Conservation (phyloP, 1,140 invertebrate genomes). For the Varroa destructor region DNA sequence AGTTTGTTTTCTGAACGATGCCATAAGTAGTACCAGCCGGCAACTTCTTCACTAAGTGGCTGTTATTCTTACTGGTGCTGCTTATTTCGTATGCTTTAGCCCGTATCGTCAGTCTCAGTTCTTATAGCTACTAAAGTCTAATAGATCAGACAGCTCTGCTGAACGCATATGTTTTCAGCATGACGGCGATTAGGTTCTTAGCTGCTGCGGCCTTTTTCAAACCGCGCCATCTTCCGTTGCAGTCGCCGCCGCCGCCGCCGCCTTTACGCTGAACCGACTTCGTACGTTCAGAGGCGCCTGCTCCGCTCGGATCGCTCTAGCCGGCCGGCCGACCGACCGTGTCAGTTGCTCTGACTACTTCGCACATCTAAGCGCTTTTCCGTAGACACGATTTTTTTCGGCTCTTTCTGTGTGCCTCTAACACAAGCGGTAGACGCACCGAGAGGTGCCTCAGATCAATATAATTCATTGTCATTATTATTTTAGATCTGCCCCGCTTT, state of each 20-base stretch:
- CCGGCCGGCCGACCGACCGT: background rate
- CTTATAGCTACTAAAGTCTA: too few relatives aligned
- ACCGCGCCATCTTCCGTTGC: background rate
- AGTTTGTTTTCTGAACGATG: too few relatives aligned
- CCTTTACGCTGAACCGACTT: constrained; percentile 15
- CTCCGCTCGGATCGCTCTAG: background rate
- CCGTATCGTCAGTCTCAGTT: background rate
- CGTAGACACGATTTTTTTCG: background rate
- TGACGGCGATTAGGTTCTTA: constrained; percentile 12
- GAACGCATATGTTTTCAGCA: background rate
- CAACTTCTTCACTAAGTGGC: too few relatives aligned
- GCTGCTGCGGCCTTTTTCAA: background rate
- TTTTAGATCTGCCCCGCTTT: too few relatives aligned
- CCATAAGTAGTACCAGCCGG: too few relatives aligned
- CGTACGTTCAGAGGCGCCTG: constrained; percentile 22
- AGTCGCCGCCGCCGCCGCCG: background rate
- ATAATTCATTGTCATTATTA: too few relatives aligned
- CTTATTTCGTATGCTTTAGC: too few relatives aligned
- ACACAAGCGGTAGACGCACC: background rate
- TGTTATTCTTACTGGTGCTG: too few relatives aligned
- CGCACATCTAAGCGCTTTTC: background rate
- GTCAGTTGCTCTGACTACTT: background rate
- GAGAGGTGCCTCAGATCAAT: too few relatives aligned
- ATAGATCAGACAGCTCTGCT: constrained; percentile 15
- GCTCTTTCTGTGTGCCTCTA: background rate